Conservation (phyloP, 1,140 invertebrate genomes). For the Drosophila sechellia region DNA sequence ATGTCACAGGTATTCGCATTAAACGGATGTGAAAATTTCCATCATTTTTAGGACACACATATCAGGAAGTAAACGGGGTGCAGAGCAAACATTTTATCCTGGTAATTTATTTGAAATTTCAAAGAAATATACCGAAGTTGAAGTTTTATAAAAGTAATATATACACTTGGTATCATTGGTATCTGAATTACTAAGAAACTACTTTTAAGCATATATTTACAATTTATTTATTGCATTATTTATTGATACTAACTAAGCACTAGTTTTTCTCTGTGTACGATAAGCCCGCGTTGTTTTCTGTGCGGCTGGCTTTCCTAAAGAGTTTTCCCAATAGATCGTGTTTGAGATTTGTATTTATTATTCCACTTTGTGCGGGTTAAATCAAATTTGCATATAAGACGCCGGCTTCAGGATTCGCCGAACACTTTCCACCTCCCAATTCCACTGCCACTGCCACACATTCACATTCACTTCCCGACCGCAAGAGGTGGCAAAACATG, state of each 20-base stretch:
- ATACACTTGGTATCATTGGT: not conserved
- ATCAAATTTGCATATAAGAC: slow-evolving; percentile 68
- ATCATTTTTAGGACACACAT: slow-evolving; percentile 42
- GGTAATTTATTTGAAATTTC: not conserved
- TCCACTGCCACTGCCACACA: slow-evolving; percentile 1
- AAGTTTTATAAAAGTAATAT: too few relatives aligned
- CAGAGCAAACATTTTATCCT: slow-evolving; percentile 4
- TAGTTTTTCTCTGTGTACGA: not conserved
- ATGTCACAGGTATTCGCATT: slow-evolving; percentile 20
- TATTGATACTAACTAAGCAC: too few relatives aligned
- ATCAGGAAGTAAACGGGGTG: slow-evolving; percentile 16
- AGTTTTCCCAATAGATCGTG: slow-evolving; percentile 35
- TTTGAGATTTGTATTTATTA: slow-evolving; percentile 63
- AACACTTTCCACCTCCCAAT: slow-evolving; percentile 8
- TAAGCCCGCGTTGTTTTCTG: not conserved
- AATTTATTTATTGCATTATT: not conserved
- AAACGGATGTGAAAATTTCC: slow-evolving; percentile 10
- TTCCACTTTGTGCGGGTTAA: slow-evolving; percentile 63
- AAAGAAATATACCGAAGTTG: not conserved
- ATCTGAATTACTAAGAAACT: not conserved
- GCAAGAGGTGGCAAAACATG: slow-evolving; percentile 30
- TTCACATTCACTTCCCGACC: slow-evolving; percentile 1
- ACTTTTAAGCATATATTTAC: not conserved
- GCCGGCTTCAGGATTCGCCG: slow-evolving; percentile 24
- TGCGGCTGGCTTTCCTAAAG: slow-evolving; percentile 1